Conservation (phyloP, 2,797 vertebrate genomes). For the Semaprochilodus insignis region DNA sequence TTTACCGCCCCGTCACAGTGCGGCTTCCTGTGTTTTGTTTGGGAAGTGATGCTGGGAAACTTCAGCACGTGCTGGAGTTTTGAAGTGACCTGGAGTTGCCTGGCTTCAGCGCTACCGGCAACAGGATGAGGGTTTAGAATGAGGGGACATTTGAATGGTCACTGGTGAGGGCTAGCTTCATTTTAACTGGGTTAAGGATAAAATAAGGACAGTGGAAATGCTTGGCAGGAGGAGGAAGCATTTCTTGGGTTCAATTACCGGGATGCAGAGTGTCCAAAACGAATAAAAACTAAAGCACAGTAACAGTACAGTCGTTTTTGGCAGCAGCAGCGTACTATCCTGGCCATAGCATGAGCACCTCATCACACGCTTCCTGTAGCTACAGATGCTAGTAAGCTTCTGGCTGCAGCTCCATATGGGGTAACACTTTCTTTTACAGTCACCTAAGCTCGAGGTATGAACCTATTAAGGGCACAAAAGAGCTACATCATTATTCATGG, state of each 20-base stretch:
- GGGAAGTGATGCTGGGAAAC: conserved; percentile 22
- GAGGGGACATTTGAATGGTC: background rate
- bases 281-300: background rate
- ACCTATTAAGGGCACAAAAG: too few relatives aligned
- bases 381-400: background rate
- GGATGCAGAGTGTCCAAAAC: background rate
- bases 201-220: conserved; percentile 5
- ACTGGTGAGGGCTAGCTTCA: background rate
- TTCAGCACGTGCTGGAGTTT: background rate
- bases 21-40: conserved; percentile 47
- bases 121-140: too few relatives aligned
- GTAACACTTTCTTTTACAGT: too few relatives aligned
- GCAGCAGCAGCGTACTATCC: background rate
- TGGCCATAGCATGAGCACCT: background rate
- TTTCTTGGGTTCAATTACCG: background rate
- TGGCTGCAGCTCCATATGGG: background rate
- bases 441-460: too few relatives aligned
- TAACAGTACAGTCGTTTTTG: background rate
- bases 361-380: background rate
- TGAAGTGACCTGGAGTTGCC: background rate
- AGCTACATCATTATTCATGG: too few relatives aligned
- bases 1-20: conserved; percentile 11
- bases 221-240: background rate
- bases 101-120: background rate
- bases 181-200: conserved; percentile 10